Conservation (phyloP, 2,797 vertebrate genomes). For the Trichosurus vulpecula region DNA sequence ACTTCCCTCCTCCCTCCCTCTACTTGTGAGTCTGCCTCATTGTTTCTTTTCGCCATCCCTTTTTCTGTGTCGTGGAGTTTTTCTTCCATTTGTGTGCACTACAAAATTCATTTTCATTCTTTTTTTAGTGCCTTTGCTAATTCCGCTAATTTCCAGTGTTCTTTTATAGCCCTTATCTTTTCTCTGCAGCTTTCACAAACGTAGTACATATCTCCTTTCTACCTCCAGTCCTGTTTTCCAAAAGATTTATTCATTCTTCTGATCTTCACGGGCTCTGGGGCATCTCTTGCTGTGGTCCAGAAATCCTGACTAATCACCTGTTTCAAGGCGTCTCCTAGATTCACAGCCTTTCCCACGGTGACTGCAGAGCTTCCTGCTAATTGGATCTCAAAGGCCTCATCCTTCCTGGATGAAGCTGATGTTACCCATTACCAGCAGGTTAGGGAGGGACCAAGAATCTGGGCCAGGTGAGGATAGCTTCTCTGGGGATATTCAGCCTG, state of each 20-base stretch:
- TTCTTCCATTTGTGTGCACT: background rate
- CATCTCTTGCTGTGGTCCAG: background rate
- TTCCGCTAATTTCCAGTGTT: background rate
- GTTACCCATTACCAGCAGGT: background rate
- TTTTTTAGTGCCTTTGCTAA: background rate
- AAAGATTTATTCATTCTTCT: background rate
- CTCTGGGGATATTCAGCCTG: background rate
- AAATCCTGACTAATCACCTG: background rate
- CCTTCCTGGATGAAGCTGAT: background rate
- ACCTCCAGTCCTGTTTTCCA: background rate
- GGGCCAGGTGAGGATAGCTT: background rate
- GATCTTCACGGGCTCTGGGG: background rate
- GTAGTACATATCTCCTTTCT: background rate
- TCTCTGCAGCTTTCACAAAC: background rate
- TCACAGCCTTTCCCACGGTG: background rate
- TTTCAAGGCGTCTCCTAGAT: background rate
- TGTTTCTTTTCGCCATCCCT: background rate
- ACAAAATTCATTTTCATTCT: background rate
- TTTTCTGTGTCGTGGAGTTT: background rate
- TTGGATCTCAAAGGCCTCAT: background rate
- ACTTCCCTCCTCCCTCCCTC: background rate
- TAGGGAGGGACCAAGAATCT: background rate
- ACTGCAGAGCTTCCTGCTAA: background rate
- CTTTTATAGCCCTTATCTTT: background rate
- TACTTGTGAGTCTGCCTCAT: background rate